A percentile compares a stretch with the other conserved stretches of the same genome.
Evolutionary conservation across 1,140 invertebrate genomes (phyloP).

Genomic region (Drosophila mauritiana): DNA sequence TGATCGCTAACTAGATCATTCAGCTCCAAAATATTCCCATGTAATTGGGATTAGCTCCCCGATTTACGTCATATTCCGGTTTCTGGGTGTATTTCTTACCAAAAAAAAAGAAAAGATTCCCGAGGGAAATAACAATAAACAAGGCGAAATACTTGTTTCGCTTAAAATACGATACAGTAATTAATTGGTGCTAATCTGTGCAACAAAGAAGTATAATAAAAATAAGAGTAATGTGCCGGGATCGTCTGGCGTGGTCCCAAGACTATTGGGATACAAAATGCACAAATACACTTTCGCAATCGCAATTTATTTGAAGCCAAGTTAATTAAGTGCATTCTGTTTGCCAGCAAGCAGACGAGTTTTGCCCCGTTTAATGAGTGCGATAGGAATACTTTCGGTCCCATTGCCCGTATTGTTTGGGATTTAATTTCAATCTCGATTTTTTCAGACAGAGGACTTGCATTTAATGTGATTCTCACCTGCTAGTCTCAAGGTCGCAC

Average conservation of each 20-base stretch:
- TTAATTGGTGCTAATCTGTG: constrained; percentile 59
- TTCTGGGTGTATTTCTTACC: constrained; percentile 8
- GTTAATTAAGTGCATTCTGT: constrained; percentile 67
- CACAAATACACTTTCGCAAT: background rate
- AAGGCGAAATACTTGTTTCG: constrained; percentile 59
- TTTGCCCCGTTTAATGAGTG: constrained; percentile 38
- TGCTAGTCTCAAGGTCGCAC: constrained; percentile 65
- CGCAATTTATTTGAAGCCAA: constrained; percentile 40
- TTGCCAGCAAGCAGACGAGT: constrained; percentile 59
- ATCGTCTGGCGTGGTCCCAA: constrained; percentile 33
- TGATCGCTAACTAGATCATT: constrained; percentile 9
- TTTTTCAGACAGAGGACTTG: constrained; percentile 35
- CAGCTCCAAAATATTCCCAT: constrained; percentile 9
- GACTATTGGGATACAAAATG: constrained; percentile 25
- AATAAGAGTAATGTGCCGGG: constrained; percentile 36
- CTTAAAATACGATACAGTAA: constrained; percentile 52
- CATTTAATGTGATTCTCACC: constrained; percentile 62
- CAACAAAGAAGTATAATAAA: constrained; percentile 51
- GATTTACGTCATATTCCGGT: constrained; percentile 21
- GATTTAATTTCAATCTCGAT: constrained; percentile 58
- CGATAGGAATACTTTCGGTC: constrained; percentile 42
- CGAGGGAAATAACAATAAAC: constrained; percentile 18
- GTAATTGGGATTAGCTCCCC: constrained; percentile 3
- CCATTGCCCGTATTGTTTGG: constrained; percentile 48
- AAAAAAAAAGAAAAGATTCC: constrained; percentile 13